These are phyloP conservation scores for Austrolebias charrua DNA, from an alignment of 2,797 vertebrate species.

Conservation along the genomic window DNA sequence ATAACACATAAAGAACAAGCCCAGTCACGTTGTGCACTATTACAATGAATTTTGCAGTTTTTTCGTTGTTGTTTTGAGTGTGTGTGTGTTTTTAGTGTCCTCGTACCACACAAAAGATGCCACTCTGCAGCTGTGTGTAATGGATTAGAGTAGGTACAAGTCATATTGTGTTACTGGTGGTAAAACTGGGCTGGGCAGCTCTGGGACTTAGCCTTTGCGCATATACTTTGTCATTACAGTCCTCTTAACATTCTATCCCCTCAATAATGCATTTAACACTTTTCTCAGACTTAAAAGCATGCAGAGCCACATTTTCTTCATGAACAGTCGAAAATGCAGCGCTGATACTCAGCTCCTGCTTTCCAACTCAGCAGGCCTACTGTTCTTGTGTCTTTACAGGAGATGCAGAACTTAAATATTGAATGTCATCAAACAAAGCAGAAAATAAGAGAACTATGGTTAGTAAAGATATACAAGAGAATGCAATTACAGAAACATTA, in stretches of 20 bases:
- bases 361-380: neutral
- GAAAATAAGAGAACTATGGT: neutral
- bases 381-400: neutral
- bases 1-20: neutral
- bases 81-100: neutral
- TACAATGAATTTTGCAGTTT: neutral
- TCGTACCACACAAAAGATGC: neutral
- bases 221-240: neutral
- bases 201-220: neutral
- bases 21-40: neutral
- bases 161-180: neutral
- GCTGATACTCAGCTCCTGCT: neutral
- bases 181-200: neutral
- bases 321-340: neutral
- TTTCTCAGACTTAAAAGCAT: neutral
- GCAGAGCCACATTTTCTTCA: neutral
- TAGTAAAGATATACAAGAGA: neutral
- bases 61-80: neutral
- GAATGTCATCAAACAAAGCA: neutral
- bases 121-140: neutral
- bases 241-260: neutral
- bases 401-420: neutral
- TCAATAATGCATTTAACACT: conserved; percentile 4
- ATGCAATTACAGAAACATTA: neutral
- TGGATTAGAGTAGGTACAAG: neutral